Evolutionary conservation across 2,888 invertebrate genomes (phyloP).

Genomic region (Diadegma fenestrale): DNA sequence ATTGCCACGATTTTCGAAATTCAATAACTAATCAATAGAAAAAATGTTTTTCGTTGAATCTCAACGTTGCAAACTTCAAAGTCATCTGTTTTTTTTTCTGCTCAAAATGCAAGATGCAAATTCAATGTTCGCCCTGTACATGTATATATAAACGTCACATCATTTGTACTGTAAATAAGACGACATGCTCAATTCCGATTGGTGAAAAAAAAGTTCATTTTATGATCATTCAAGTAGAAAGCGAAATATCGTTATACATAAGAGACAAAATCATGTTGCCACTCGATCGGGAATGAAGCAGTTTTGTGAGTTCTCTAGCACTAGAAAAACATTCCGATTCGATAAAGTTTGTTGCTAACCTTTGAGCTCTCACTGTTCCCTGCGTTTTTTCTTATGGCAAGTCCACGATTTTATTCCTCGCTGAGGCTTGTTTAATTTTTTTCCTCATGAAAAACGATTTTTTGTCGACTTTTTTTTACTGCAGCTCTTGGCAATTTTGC

Average conservation of each 20-base stretch:
- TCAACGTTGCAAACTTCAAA: too few relatives aligned
- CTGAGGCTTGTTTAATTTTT: not conserved
- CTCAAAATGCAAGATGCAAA: too few relatives aligned
- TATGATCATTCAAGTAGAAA: not conserved
- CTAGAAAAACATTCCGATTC: slow-evolving; percentile 57
- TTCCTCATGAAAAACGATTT: too few relatives aligned
- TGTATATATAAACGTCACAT: slow-evolving; percentile 6
- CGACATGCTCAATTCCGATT: slow-evolving; percentile 41
- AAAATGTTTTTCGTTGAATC: too few relatives aligned
- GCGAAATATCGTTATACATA: not conserved
- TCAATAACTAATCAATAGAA: too few relatives aligned
- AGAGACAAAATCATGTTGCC: not conserved
- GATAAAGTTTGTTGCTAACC: slow-evolving; percentile 49
- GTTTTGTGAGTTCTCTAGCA: slow-evolving; percentile 55
- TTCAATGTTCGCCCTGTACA: slow-evolving; percentile 10
- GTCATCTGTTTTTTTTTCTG: not conserved
- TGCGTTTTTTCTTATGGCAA: slow-evolving; percentile 24
- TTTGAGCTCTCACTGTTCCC: not conserved
- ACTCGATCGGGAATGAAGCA: slow-evolving; percentile 38
- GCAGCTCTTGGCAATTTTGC: too few relatives aligned
- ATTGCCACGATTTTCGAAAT: too few relatives aligned
- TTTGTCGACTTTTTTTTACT: too few relatives aligned
- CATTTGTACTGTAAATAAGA: slow-evolving; percentile 39
- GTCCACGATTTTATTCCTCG: not conserved
- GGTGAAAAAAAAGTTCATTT: not conserved